phyloP scores from a whole-genome alignment of 2,797 vertebrate species.

The Molossus molossus region DNA sequence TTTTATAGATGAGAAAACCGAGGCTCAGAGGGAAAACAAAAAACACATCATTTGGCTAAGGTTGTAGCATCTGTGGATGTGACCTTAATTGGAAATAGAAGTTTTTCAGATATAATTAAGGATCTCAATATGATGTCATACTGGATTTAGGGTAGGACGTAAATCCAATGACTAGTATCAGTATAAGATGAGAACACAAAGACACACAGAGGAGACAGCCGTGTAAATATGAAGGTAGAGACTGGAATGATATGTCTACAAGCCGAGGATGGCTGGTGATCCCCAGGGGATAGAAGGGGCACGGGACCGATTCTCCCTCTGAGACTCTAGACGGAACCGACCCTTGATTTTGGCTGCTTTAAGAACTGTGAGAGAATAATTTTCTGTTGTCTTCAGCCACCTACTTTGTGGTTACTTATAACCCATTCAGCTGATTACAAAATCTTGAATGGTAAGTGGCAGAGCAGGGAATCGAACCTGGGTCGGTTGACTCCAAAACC shows the following conservation, averaged over 20 bases:
- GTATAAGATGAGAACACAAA: neutral
- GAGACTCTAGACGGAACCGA: neutral
- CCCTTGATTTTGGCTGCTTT: neutral
- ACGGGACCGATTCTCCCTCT: neutral
- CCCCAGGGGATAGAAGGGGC: neutral
- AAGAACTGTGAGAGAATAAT: neutral
- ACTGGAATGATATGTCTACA: neutral
- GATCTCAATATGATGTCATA: neutral
- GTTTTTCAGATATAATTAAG: neutral
- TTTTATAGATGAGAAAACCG: too few relatives aligned
- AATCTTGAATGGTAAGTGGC: neutral
- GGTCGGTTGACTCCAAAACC: neutral
- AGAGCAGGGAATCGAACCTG: neutral
- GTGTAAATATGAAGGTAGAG: neutral
- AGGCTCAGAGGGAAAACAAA: neutral
- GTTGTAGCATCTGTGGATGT: neutral
- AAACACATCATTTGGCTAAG: too few relatives aligned
- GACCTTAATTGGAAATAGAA: neutral
- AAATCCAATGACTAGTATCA: neutral
- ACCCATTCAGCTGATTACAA: neutral
- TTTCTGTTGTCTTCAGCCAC: neutral
- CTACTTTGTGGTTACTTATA: neutral
- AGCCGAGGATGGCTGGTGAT: accelerated
- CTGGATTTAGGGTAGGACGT: neutral
- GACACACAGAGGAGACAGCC: neutral